These are phyloP conservation scores for Idaea aversata DNA, from an alignment of 2,888 invertebrate genomes.

Conservation along the genomic window DNA sequence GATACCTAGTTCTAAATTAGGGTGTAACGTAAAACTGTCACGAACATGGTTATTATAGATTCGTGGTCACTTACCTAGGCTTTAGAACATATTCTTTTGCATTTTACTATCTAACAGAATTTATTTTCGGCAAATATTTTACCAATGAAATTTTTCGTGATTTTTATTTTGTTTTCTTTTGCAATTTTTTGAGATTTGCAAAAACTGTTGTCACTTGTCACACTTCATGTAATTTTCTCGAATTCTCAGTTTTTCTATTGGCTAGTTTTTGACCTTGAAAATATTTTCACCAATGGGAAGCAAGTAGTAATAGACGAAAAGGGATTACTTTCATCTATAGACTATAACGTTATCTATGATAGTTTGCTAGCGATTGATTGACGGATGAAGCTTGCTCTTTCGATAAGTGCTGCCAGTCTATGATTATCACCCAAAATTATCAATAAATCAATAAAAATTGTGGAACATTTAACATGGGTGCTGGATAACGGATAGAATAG, in stretches of 20 bases:
- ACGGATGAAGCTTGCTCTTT: background rate
- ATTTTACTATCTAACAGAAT: conserved; percentile 44
- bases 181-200: conserved; percentile 31
- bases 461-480: too few relatives aligned
- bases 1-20: conserved; percentile 29
- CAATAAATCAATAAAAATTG: too few relatives aligned
- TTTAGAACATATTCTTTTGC: conserved; percentile 53
- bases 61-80: conserved; percentile 49
- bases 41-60: background rate
- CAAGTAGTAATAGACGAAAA: background rate
- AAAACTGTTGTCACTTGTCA: conserved; percentile 9
- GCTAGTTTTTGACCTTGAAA: background rate
- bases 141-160: conserved; percentile 52
- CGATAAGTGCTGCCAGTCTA: too few relatives aligned
- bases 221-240: background rate
- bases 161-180: conserved; percentile 60
- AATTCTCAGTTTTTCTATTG: conserved; percentile 12
- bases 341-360: background rate
- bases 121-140: conserved; percentile 51
- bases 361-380: background rate
- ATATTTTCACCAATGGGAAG: conserved; percentile 24
- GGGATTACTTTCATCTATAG: background rate
- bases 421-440: too few relatives aligned
- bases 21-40: conserved; percentile 8
- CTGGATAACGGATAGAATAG: too few relatives aligned